Evolutionary conservation across 2,888 invertebrate genomes (phyloP).

Genomic region (Amiota communis): DNA sequence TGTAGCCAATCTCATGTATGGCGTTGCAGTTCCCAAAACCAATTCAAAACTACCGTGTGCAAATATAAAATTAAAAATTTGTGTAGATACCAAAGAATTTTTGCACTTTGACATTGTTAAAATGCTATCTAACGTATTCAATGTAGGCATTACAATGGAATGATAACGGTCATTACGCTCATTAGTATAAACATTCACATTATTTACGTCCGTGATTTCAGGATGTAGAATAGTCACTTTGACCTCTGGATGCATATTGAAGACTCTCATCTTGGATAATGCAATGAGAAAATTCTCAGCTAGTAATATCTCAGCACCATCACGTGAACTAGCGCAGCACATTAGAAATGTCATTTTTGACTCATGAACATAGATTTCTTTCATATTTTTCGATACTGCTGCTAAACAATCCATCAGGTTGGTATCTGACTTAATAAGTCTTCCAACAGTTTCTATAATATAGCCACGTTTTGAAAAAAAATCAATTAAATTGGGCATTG

Average conservation of each 20-base stretch:
- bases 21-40: conserved; percentile 81
- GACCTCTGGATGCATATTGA: conserved; percentile 83
- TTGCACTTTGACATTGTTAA: conserved; percentile 87
- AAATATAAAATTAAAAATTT: conserved; percentile 86
- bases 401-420: conserved; percentile 79
- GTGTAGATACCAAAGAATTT: conserved; percentile 86
- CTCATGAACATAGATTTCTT: conserved; percentile 88
- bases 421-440: conserved; percentile 83
- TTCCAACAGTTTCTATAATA: conserved; percentile 87
- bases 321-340: conserved; percentile 79
- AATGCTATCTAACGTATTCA: conserved; percentile 86
- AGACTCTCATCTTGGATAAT: conserved; percentile 81
- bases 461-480: conserved; percentile 80
- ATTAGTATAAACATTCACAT: conserved; percentile 75
- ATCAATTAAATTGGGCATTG: conserved; percentile 79
- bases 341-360: conserved; percentile 87
- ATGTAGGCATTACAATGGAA: conserved; percentile 86
- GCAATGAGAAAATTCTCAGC: conserved; percentile 77
- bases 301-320: conserved; percentile 80
- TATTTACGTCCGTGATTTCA: conserved; percentile 44
- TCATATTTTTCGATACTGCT: conserved; percentile 79
- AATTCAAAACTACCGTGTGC: conserved; percentile 87
- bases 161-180: conserved; percentile 82
- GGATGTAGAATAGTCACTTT: conserved; percentile 62
- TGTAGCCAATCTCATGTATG: conserved; percentile 79